phyloP scores from a whole-genome alignment of 2,797 vertebrate species.

The Gymnothorax reevesii region DNA sequence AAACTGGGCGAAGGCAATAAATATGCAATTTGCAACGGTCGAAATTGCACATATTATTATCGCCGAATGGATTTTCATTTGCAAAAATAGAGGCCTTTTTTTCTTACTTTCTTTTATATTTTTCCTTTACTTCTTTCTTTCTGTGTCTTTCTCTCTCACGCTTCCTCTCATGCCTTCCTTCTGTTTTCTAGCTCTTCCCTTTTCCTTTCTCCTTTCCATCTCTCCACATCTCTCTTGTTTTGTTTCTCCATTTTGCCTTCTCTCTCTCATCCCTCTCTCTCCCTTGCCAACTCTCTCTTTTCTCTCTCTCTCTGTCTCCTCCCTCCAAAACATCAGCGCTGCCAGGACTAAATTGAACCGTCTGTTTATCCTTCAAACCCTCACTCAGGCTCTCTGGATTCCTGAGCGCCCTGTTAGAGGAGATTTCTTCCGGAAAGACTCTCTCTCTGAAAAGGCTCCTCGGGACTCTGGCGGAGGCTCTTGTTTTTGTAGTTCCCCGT shows the following conservation, averaged over 20 bases:
- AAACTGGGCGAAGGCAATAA: too few relatives aligned
- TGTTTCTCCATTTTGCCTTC: neutral
- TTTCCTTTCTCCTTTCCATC: constrained; percentile 30
- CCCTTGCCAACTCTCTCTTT: neutral
- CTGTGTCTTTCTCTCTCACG: too few relatives aligned
- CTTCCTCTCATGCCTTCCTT: too few relatives aligned
- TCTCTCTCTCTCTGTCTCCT: constrained; percentile 2
- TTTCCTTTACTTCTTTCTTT: too few relatives aligned
- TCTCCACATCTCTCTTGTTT: neutral
- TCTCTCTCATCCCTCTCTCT: constrained; percentile 21
- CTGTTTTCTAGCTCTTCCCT: too few relatives aligned
- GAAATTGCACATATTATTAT: too few relatives aligned
- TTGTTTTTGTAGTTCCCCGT: neutral
- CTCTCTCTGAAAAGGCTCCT: neutral
- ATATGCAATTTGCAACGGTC: too few relatives aligned
- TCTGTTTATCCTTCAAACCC: constrained; percentile 3
- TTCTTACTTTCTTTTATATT: too few relatives aligned
- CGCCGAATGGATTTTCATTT: too few relatives aligned
- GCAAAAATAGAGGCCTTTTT: too few relatives aligned
- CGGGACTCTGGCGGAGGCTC: neutral
- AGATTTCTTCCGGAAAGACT: constrained; percentile 1
- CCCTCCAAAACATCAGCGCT: neutral
- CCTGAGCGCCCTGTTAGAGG: neutral
- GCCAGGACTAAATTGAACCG: constrained; percentile 25
- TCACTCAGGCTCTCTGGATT: neutral